These are phyloP conservation scores for Tangara arthus DNA, from an alignment of 2,797 vertebrate species.

Conservation along the genomic window DNA sequence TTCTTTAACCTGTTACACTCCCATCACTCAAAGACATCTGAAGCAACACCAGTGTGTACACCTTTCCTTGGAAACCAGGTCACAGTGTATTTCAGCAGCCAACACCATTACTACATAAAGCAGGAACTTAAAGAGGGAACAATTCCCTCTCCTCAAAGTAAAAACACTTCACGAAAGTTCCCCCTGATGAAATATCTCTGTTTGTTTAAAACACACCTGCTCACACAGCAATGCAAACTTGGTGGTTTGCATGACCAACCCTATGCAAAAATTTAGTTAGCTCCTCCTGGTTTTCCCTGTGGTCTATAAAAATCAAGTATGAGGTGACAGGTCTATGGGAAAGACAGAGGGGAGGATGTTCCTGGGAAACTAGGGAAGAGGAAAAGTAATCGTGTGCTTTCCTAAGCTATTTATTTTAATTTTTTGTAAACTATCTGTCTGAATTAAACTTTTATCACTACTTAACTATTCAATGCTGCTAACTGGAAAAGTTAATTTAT, in stretches of 20 bases:
- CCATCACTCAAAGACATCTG: not conserved
- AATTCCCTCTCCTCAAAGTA: not conserved
- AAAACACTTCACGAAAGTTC: not conserved
- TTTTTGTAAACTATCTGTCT: not conserved
- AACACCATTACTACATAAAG: not conserved
- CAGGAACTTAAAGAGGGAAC: not conserved
- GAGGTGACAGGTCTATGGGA: not conserved
- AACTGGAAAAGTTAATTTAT: not conserved
- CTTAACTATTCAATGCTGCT: not conserved
- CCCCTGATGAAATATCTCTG: not conserved
- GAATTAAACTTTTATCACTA: not conserved
- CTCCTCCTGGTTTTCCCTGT: not conserved
- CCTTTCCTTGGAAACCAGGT: not conserved
- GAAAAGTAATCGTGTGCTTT: not conserved
- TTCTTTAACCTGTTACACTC: not conserved
- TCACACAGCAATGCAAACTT: not conserved
- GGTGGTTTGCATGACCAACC: not conserved
- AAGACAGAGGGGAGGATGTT: not conserved
- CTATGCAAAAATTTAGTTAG: not conserved
- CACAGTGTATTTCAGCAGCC: not conserved
- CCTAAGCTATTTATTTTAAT: not conserved
- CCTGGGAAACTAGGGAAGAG: not conserved
- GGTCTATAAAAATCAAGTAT: not conserved
- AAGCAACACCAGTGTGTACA: not conserved
- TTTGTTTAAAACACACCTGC: not conserved